Evolutionary conservation across 2,113 vertebrate genomes (phyloP).

Genomic region (Xenotilapia caudafasciata): DNA sequence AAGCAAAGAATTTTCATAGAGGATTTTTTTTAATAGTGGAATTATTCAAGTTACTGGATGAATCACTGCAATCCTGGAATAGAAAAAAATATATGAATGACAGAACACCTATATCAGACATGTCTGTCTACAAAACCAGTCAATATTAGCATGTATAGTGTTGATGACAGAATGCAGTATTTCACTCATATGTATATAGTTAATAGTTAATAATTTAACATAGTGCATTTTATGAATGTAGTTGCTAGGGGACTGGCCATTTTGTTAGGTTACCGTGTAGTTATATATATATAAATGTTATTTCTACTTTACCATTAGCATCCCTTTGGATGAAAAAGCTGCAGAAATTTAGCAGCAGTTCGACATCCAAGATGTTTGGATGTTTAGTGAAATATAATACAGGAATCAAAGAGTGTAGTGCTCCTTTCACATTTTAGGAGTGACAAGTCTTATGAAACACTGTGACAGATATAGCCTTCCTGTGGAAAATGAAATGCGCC

Average conservation of each 20-base stretch:
- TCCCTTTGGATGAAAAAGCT: not conserved
- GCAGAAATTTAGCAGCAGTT: conserved; percentile 16
- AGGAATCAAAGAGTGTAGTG: conserved; percentile 18
- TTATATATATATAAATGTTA: not conserved
- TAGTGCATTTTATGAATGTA: not conserved
- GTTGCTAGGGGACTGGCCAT: not conserved
- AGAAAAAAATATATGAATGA: not conserved
- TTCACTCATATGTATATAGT: not conserved
- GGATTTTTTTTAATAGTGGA: not conserved
- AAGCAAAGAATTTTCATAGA: not conserved
- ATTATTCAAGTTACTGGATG: not conserved
- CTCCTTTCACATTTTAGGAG: conserved; percentile 52
- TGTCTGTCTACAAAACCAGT: not conserved
- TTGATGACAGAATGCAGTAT: not conserved
- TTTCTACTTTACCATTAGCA: not conserved
- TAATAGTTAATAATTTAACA: not conserved
- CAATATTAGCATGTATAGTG: not conserved
- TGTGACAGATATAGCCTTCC: conserved; percentile 42
- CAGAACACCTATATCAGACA: not conserved
- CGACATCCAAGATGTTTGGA: not conserved
- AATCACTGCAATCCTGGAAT: not conserved
- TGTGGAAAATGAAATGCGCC: conserved; percentile 48
- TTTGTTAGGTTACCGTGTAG: not conserved
- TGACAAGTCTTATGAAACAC: conserved; percentile 47
- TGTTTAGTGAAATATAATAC: conserved; percentile 46